These are phyloP conservation scores for Scotopteryx bipunctaria DNA, from an alignment of 2,888 invertebrate genomes.

Conservation along the genomic window DNA sequence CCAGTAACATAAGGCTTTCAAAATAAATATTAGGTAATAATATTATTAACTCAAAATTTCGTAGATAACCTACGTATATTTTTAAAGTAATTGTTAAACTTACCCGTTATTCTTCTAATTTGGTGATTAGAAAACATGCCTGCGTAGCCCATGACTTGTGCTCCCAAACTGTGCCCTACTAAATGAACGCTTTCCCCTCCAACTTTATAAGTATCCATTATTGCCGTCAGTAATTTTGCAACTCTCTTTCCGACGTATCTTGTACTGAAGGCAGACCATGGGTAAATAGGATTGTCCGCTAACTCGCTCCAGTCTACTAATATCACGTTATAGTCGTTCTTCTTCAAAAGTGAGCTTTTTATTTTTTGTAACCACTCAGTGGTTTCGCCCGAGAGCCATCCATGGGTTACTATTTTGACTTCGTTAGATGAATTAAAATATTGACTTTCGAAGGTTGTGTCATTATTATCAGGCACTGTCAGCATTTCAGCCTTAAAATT, in stretches of 20 bases:
- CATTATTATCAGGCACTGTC: slow-evolving; percentile 44
- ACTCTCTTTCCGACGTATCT: slow-evolving; percentile 68
- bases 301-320: slow-evolving; percentile 75
- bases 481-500: slow-evolving; percentile 60
- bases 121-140: slow-evolving; percentile 71
- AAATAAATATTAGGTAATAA: no score
- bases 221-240: slow-evolving; percentile 55
- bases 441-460: slow-evolving; percentile 50
- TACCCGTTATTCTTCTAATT: slow-evolving; percentile 84
- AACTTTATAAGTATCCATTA: slow-evolving; percentile 47
- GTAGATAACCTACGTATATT: neutral
- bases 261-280: slow-evolving; percentile 69
- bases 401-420: slow-evolving; percentile 80
- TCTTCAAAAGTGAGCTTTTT: slow-evolving; percentile 66
- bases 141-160: slow-evolving; percentile 84
- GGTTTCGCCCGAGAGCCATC: slow-evolving; percentile 74
- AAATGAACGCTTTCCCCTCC: slow-evolving; percentile 59
- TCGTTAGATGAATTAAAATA: slow-evolving; percentile 68
- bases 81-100: no score
- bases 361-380: slow-evolving; percentile 66
- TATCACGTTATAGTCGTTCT: slow-evolving; percentile 76
- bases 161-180: slow-evolving; percentile 84
- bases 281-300: slow-evolving; percentile 65
- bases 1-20: neutral
- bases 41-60: no score